A percentile compares a stretch with the other conserved stretches of the same genome.
Conservation (phyloP, 2,888 invertebrate genomes). For the Azorinus chamasolen region DNA sequence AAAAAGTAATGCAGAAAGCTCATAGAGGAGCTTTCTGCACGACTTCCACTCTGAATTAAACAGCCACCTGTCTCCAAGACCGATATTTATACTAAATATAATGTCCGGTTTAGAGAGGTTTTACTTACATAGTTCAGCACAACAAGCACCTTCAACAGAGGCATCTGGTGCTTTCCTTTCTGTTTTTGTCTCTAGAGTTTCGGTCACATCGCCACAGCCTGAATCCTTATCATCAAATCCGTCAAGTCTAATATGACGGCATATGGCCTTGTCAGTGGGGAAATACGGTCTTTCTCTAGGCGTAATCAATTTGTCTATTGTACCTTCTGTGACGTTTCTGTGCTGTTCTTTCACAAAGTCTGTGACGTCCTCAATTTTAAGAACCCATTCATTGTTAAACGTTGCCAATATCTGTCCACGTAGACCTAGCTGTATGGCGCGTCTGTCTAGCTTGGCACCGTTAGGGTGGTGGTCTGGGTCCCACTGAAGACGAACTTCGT, state of each 20-base stretch:
- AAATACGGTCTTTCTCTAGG: conserved; percentile 66
- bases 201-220: background rate
- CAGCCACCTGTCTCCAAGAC: too few species aligned
- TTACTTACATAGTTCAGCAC: too few species aligned
- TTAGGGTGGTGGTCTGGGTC: conserved; percentile 80
- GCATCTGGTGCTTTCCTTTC: too few species aligned
- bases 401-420: conserved; percentile 68
- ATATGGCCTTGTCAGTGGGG: conserved; percentile 33
- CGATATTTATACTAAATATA: too few species aligned
- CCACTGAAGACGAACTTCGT: conserved; percentile 76
- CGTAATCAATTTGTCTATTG: conserved; percentile 52
- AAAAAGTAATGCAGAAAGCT: too few species aligned
- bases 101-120: too few species aligned
- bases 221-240: background rate
- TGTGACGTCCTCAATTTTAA: conserved; percentile 76
- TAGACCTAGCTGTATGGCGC: conserved; percentile 80
- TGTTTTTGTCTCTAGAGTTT: too few species aligned
- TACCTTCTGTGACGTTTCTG: conserved; percentile 35
- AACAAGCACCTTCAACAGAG: too few species aligned
- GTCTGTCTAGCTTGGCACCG: conserved; percentile 60
- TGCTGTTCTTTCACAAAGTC: conserved; percentile 74
- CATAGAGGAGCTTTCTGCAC: too few species aligned
- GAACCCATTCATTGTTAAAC: conserved; percentile 71
- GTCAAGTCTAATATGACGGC: conserved; percentile 47
- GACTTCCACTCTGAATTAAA: too few species aligned